phyloP scores from a whole-genome alignment of 2,888 invertebrate genomes.

The Harmothoe impar region DNA sequence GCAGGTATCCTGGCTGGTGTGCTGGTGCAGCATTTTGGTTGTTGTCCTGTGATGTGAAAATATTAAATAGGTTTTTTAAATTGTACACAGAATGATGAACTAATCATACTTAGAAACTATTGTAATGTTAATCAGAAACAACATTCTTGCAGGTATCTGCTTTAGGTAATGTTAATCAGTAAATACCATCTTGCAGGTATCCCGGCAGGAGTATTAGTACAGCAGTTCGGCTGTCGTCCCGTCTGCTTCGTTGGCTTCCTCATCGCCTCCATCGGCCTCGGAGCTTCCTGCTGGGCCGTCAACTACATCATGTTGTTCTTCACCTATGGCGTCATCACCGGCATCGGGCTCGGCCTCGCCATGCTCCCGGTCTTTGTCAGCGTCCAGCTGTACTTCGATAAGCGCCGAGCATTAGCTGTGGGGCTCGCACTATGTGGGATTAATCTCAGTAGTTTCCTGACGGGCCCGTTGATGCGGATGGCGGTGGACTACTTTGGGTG shows the following conservation, averaged over 20 bases:
- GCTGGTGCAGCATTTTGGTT: slow-evolving; percentile 61
- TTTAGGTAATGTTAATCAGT: too few species aligned
- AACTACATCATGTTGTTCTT: slow-evolving; percentile 63
- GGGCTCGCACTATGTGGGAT: slow-evolving; percentile 64
- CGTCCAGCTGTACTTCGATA: slow-evolving; percentile 68
- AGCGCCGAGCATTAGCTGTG: slow-evolving; percentile 66
- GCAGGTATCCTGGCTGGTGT: slow-evolving; percentile 66
- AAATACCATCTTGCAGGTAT: slow-evolving; percentile 61
- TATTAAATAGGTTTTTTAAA: too few species aligned
- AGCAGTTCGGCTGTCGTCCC: slow-evolving; percentile 64
- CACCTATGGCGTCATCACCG: slow-evolving; percentile 65
- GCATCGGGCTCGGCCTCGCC: slow-evolving; percentile 53
- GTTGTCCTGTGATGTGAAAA: slow-evolving; percentile 63
- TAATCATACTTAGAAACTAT: too few species aligned
- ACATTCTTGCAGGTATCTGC: too few species aligned
- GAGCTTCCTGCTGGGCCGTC: slow-evolving; percentile 64
- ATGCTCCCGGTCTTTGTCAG: slow-evolving; percentile 64
- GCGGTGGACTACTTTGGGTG: slow-evolving; percentile 66
- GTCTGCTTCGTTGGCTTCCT: slow-evolving; percentile 65
- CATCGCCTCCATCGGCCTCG: slow-evolving; percentile 63
- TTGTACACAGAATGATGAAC: too few species aligned
- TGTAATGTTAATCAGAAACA: too few species aligned
- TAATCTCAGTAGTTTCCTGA: slow-evolving; percentile 67
- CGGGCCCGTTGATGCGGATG: slow-evolving; percentile 64
- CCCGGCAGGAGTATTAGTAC: slow-evolving; percentile 63